Conservation (phyloP, 1,140 invertebrate genomes). For the Mercenaria mercenaria region DNA sequence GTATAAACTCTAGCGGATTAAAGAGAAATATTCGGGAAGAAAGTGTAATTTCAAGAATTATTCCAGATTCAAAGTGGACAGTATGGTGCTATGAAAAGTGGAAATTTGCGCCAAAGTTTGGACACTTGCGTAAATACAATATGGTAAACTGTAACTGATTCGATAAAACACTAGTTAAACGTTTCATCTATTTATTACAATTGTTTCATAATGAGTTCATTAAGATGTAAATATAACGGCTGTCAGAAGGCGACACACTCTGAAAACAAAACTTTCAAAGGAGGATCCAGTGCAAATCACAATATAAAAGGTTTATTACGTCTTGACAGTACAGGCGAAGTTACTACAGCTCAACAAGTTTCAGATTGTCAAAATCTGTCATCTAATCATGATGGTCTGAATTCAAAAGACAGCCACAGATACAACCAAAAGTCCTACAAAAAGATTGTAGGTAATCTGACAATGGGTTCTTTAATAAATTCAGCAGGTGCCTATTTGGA, state of each 20-base stretch:
- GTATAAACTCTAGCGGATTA: not conserved
- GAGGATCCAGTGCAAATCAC: not conserved
- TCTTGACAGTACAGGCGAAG: slow-evolving; percentile 69
- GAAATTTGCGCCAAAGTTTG: slow-evolving; percentile 23
- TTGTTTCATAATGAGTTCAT: not conserved
- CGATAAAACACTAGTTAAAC: not conserved
- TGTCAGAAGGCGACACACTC: not conserved
- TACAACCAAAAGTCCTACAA: not conserved
- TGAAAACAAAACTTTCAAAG: not conserved
- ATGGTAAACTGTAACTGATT: not conserved
- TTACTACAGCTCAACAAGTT: slow-evolving; percentile 47
- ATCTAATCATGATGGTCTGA: not conserved
- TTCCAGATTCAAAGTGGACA: slow-evolving; percentile 17
- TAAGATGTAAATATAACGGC: not conserved
- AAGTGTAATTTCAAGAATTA: not conserved
- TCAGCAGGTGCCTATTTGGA: slow-evolving; percentile 4
- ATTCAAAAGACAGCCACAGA: not conserved
- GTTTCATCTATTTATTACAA: not conserved
- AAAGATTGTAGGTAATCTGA: not conserved
- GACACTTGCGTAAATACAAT: slow-evolving; percentile 40
- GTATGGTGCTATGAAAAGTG: slow-evolving; percentile 45
- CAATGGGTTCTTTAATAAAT: not conserved
- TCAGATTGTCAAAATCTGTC: not conserved
- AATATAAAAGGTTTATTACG: slow-evolving; percentile 31
- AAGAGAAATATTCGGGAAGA: not conserved